A percentile compares a stretch with the other conserved stretches of the same genome.
These are phyloP conservation scores for Lasioglossum baleicum DNA, from an alignment of 1,140 invertebrate genomes.

Conservation along the genomic window DNA sequence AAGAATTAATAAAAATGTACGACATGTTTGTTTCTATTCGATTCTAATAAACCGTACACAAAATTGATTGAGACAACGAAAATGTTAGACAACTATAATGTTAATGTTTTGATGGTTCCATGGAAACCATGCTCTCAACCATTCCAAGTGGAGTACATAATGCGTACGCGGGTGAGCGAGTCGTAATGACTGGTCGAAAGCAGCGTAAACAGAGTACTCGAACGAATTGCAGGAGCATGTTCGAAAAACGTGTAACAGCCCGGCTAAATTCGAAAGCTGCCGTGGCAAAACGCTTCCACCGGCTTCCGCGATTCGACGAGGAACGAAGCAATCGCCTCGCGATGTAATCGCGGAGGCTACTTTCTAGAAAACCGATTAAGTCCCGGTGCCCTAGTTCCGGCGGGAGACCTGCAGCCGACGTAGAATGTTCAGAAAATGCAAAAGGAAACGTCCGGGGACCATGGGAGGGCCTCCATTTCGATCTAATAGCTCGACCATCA, in stretches of 20 bases:
- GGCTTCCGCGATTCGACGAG: not conserved
- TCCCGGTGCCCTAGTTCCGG: not conserved
- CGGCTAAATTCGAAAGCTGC: constrained; percentile 6
- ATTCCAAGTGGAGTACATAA: too few species aligned
- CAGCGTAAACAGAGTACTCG: not conserved
- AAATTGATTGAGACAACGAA: too few species aligned
- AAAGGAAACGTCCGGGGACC: not conserved
- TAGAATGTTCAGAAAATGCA: not conserved
- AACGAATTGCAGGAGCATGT: not conserved
- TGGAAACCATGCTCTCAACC: too few species aligned
- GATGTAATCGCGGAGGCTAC: not conserved
- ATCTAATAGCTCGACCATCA: too few species aligned
- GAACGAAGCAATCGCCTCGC: not conserved
- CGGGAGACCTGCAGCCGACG: not conserved
- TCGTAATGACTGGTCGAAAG: not conserved
- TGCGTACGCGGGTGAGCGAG: too few species aligned
- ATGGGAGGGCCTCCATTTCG: too few species aligned
- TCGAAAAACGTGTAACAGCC: constrained; percentile 13
- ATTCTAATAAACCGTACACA: too few species aligned
- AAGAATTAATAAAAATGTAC: too few species aligned
- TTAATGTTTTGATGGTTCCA: too few species aligned
- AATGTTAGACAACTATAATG: too few species aligned
- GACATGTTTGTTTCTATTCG: too few species aligned
- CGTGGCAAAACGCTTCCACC: not conserved
- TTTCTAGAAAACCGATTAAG: constrained; percentile 21